Evolutionary conservation across 2,888 invertebrate species (phyloP), one percentile per base, ranked within the genome.

Genomic region (Agrilus mali): DNA sequence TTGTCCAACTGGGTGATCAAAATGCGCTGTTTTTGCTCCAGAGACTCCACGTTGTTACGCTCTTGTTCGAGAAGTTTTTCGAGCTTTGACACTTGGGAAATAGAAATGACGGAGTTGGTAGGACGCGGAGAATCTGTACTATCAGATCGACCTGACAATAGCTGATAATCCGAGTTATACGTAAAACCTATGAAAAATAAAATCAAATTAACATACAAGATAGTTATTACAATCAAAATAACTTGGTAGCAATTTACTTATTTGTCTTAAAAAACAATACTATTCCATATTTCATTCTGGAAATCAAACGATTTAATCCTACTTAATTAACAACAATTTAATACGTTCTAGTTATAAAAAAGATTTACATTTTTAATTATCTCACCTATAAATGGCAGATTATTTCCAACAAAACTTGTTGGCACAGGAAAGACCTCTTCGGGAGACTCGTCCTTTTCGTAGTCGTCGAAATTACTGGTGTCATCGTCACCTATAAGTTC

Each of bases 361-460:
- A 2, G 3, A 22, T 35, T 15, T 35, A 12, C 12, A 3, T 35
- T 16, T 35, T 16, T 3, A 4, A 14, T 35, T 35, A 12, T 12
- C 4, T 16, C n/a, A 44, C 65, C 65, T 46, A 67, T 60, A 68
- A 98, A 99, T 3, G 98, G 96, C 56, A 99, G 74, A 69, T 98
- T 96, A 69, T 98, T 96, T 46, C 96, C 98, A 47, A 90, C 92
- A 69, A 98, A 99, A 35, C 94, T 90, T 72, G 94, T 97, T 43
- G 97, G 95, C 55, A 88, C 80, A 22, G 95, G 92, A 69, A 98
- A 98, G 55, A 85, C 83, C 66, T 97, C 96, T 62, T 93, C 90
- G 1, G 89, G 78, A 16, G 82, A 80, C 63, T 94, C 93, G 50
- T 94, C 92, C 60, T 90, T 88, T 59, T 96, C 95, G 48, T 96